Percentiles rank a stretch among this genome's conserved stretches.
These are phyloP conservation scores for Muricea muricata DNA, from an alignment of 92 coral and sea anemone genomes.

Conservation along the genomic window DNA sequence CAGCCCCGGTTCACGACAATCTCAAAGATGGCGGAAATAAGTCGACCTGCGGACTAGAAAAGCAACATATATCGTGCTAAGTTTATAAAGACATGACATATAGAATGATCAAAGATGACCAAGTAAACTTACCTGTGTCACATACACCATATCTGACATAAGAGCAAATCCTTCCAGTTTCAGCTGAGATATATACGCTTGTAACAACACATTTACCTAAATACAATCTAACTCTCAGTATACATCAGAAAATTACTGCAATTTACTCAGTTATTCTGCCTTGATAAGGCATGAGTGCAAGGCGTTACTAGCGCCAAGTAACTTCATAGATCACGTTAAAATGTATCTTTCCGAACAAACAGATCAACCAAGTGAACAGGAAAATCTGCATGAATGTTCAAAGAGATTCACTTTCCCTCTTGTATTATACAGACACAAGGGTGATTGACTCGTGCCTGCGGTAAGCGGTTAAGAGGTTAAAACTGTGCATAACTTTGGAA, in stretches of 20 bases:
- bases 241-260: too few relatives aligned
- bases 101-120: too few relatives aligned
- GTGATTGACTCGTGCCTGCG: slow-evolving; percentile 9
- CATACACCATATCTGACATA: slow-evolving; percentile 97
- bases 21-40: slow-evolving; percentile 96
- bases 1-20: slow-evolving; percentile 97
- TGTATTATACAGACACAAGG: slow-evolving; percentile 37
- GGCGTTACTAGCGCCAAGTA: too few relatives aligned
- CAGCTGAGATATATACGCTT: slow-evolving; percentile 94
- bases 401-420: slow-evolving; percentile 24
- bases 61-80: too few relatives aligned
- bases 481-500: background rate
- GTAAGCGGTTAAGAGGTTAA: slow-evolving; percentile 39
- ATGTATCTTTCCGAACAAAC: background rate
- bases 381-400: background rate
- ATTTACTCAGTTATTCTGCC: too few relatives aligned
- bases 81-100: too few relatives aligned
- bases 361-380: background rate
- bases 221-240: background rate
- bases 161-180: slow-evolving; percentile 95
- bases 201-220: slow-evolving; percentile 91
- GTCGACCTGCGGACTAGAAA: slow-evolving; percentile 89
- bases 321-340: too few relatives aligned
- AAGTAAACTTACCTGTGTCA: slow-evolving; percentile 92
- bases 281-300: too few relatives aligned